phyloP scores from a whole-genome alignment of 2,113 vertebrate genomes.

The Herpailurus yagouaroundi region DNA sequence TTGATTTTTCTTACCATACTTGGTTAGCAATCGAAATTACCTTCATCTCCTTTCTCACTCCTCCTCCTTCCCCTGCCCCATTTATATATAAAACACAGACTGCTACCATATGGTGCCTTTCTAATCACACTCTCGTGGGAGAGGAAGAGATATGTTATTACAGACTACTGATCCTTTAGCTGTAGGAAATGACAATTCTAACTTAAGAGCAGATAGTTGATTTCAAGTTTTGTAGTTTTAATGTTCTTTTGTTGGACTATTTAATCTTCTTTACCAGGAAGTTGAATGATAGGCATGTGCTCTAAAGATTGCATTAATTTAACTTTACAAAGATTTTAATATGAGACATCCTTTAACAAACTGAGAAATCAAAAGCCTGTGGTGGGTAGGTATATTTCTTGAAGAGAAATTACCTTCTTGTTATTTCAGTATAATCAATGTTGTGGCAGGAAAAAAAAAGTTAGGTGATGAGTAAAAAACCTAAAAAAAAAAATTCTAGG shows the following conservation, averaged over 20 bases:
- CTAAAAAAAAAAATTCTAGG: background rate
- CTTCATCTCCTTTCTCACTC: conserved; percentile 60
- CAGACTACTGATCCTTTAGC: conserved; percentile 52
- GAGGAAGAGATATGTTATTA: conserved; percentile 62
- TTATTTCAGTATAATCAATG: background rate
- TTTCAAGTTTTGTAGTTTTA: conserved; percentile 50
- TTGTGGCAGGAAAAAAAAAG: background rate
- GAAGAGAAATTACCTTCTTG: background rate
- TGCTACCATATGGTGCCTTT: conserved; percentile 77
- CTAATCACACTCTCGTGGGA: conserved; percentile 71
- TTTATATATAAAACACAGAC: conserved; percentile 78
- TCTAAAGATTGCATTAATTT: background rate
- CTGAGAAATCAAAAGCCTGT: background rate
- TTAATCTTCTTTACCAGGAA: conserved; percentile 40
- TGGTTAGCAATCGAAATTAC: conserved; percentile 71
- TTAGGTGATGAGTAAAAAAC: background rate
- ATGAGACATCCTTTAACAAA: background rate
- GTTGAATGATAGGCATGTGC: background rate
- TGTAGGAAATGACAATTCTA: conserved; percentile 48
- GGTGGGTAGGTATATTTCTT: background rate
- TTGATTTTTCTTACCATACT: conserved; percentile 60
- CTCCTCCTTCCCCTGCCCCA: conserved; percentile 58
- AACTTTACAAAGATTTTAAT: conserved; percentile 12
- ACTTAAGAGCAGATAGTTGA: conserved; percentile 42
- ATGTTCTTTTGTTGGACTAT: conserved; percentile 16